These are phyloP conservation scores for Diogma glabrata DNA, from an alignment of 2,888 invertebrate species.

Conservation along the genomic window DNA sequence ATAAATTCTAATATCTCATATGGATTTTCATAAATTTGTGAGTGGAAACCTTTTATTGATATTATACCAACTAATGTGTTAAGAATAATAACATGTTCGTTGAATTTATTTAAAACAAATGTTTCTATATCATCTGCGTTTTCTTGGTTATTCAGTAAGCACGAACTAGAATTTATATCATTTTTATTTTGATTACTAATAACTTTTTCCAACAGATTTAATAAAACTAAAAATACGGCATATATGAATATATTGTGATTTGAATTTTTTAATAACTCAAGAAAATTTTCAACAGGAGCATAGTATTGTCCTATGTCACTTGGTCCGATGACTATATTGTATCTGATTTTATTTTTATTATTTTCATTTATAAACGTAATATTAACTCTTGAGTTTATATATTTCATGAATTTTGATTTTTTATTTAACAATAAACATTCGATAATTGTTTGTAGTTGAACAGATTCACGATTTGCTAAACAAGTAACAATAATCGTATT, in stretches of 20 bases:
- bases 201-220: not conserved
- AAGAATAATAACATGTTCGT: slow-evolving; percentile 26
- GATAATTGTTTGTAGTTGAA: slow-evolving; percentile 26
- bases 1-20: slow-evolving; percentile 26
- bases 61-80: slow-evolving; percentile 29
- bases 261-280: slow-evolving; percentile 22
- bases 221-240: slow-evolving; percentile 24
- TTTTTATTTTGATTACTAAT: no score
- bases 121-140: slow-evolving; percentile 26
- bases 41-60: slow-evolving; percentile 27
- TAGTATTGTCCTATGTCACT: not conserved
- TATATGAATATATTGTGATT: slow-evolving; percentile 28
- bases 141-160: not conserved
- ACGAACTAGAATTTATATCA: no score
- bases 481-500: slow-evolving; percentile 25
- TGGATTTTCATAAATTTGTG: slow-evolving; percentile 27
- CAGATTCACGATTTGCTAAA: slow-evolving; percentile 26
- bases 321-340: no score
- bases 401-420: not conserved
- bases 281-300: not conserved
- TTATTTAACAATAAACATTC: slow-evolving; percentile 16
- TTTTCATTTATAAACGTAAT: not conserved
- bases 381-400: slow-evolving; percentile 3
- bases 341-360: no score
- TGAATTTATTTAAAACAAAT: slow-evolving; percentile 26